These are phyloP conservation scores for Luidia sarsii DNA, from an alignment of 53 echinoderm and acorn worm species.

Conservation along the genomic window DNA sequence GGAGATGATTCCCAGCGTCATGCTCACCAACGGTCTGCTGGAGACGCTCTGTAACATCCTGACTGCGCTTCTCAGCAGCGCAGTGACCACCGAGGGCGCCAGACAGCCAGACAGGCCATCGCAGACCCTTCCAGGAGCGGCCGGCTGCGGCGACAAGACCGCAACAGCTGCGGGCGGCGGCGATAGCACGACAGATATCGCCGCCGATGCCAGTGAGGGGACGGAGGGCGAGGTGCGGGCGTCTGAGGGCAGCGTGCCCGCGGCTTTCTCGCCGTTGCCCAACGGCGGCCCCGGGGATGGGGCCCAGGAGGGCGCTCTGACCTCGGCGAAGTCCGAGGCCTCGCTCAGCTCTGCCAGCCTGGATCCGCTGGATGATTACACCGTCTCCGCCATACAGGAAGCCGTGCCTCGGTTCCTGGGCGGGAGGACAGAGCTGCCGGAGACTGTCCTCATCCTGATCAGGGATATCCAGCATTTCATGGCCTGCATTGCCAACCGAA, in stretches of 20 bases:
- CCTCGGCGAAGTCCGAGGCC: too few relatives aligned
- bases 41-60: conserved; percentile 86
- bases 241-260: background rate
- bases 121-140: too few relatives aligned
- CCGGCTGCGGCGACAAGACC: too few relatives aligned
- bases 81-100: background rate
- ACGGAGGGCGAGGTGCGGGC: background rate
- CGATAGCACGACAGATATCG: background rate
- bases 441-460: conserved; percentile 62
- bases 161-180: background rate
- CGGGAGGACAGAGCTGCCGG: background rate
- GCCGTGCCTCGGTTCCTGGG: background rate
- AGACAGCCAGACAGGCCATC: background rate
- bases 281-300: too few relatives aligned
- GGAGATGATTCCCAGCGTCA: conserved; percentile 62
- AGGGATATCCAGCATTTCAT: conserved; percentile 85
- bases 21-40: conserved; percentile 87
- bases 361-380: too few relatives aligned
- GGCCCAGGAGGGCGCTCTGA: background rate
- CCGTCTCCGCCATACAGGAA: background rate
- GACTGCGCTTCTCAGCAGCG: conserved; percentile 67
- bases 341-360: too few relatives aligned
- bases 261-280: too few relatives aligned
- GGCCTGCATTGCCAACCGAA: conserved; percentile 86
- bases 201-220: background rate